Evolutionary conservation across 1,140 invertebrate species (phyloP).

Genomic region (Diachasma alloeum): DNA sequence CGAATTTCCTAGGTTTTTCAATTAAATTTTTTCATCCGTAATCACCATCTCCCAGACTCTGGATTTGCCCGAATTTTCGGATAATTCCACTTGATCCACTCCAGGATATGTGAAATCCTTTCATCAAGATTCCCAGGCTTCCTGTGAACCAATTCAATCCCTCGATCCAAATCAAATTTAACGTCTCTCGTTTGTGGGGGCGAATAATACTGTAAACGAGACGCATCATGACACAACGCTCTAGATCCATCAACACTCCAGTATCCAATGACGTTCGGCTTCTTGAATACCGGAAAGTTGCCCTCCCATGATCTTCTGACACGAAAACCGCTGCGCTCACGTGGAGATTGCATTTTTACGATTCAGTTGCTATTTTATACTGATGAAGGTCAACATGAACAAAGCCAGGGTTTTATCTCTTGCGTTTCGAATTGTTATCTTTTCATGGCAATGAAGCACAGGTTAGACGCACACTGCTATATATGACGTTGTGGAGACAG

Average conservation of each 20-base stretch:
- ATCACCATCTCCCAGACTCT: slow-evolving; percentile 36
- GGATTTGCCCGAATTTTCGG: slow-evolving; percentile 46
- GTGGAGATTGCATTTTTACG: background rate
- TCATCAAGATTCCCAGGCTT: slow-evolving; percentile 51
- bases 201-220: slow-evolving; percentile 64
- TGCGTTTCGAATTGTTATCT: too few relatives aligned
- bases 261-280: slow-evolving; percentile 63
- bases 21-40: too few relatives aligned
- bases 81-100: slow-evolving; percentile 64
- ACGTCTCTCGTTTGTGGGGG: slow-evolving; percentile 47
- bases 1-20: too few relatives aligned
- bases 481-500: too few relatives aligned
- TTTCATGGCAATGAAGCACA: too few relatives aligned
- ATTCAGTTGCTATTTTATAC: too few relatives aligned
- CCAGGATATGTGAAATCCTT: slow-evolving; percentile 61
- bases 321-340: background rate
- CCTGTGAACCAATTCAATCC: slow-evolving; percentile 52
- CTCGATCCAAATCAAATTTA: slow-evolving; percentile 65
- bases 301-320: slow-evolving; percentile 19
- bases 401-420: too few relatives aligned
- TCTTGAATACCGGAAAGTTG: slow-evolving; percentile 58
- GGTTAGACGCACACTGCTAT: too few relatives aligned
- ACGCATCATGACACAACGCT: slow-evolving; percentile 49
- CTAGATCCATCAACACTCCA: slow-evolving; percentile 60
- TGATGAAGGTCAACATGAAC: too few relatives aligned